Conservation (phyloP, 2,113 vertebrate genomes). For the Takifugu flavidus region DNA sequence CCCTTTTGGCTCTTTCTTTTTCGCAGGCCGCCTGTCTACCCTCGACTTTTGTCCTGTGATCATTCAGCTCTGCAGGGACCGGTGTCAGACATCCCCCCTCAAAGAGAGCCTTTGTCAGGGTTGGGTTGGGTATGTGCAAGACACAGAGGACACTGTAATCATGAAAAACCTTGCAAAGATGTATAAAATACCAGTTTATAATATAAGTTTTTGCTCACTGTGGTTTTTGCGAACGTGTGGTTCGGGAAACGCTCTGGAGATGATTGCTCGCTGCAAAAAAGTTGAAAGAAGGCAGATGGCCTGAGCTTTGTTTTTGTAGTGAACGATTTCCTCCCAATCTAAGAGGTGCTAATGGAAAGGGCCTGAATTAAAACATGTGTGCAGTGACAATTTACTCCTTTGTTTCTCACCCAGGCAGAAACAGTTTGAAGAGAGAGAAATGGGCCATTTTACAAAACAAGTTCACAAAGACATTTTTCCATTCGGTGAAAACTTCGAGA, state of each 20-base stretch:
- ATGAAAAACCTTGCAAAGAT: slow-evolving; percentile 22
- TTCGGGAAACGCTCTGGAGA: slow-evolving; percentile 37
- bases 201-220: slow-evolving; percentile 45
- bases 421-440: slow-evolving; percentile 38
- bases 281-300: slow-evolving; percentile 69
- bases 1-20: slow-evolving; percentile 52
- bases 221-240: slow-evolving; percentile 52
- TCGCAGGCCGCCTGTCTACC: slow-evolving; percentile 62
- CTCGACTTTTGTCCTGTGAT: slow-evolving; percentile 69
- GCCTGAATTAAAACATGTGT: slow-evolving; percentile 72
- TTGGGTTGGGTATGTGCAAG: slow-evolving; percentile 22
- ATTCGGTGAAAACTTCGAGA: slow-evolving; percentile 45
- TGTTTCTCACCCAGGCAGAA: slow-evolving; percentile 55
- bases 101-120: slow-evolving; percentile 36
- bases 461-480: slow-evolving; percentile 60
- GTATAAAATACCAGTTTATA: slow-evolving; percentile 25
- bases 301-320: slow-evolving; percentile 68
- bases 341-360: slow-evolving; percentile 62
- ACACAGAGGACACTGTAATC: slow-evolving; percentile 17
- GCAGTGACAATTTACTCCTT: slow-evolving; percentile 60
- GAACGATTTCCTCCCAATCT: slow-evolving; percentile 65
- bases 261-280: slow-evolving; percentile 39
- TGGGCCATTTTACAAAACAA: slow-evolving; percentile 50
- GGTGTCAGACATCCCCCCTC: slow-evolving; percentile 46
- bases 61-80: slow-evolving; percentile 61